These are phyloP conservation scores for Aquatica leii DNA, from an alignment of 2,888 invertebrate species.

Conservation along the genomic window DNA sequence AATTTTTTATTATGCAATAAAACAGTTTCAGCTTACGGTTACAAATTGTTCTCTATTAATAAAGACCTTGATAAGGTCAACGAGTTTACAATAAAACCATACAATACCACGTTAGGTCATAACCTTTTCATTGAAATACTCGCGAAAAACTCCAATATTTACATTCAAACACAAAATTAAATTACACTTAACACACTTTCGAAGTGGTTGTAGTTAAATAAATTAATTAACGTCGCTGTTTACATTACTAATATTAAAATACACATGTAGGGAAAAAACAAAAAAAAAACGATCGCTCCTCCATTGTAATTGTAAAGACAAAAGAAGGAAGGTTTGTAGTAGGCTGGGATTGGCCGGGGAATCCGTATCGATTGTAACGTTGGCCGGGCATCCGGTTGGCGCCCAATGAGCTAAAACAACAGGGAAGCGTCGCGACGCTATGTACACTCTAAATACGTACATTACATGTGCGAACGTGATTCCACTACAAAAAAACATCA, in stretches of 20 bases:
- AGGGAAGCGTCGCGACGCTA: slow-evolving; percentile 56
- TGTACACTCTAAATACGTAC: slow-evolving; percentile 27
- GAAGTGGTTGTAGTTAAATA: slow-evolving; percentile 2
- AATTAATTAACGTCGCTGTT: slow-evolving; percentile 14
- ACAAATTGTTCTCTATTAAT: background rate
- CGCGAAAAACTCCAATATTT: background rate
- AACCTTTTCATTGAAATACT: background rate
- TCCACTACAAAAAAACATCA: too few species aligned
- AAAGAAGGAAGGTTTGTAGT: slow-evolving; percentile 59
- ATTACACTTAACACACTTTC: background rate
- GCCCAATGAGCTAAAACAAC: slow-evolving; percentile 63
- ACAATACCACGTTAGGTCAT: slow-evolving; percentile 1
- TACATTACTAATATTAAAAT: slow-evolving; percentile 27
- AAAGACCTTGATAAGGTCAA: slow-evolving; percentile 12
- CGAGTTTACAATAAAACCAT: slow-evolving; percentile 7
- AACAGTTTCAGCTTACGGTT: background rate
- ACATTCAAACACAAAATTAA: background rate
- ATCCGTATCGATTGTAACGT: slow-evolving; percentile 59
- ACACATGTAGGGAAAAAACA: slow-evolving; percentile 51
- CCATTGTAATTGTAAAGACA: slow-evolving; percentile 61
- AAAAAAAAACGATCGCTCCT: slow-evolving; percentile 58
- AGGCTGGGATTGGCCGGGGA: slow-evolving; percentile 58
- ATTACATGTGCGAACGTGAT: slow-evolving; percentile 17
- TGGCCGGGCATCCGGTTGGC: slow-evolving; percentile 60
- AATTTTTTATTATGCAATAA: background rate